These are phyloP conservation scores for Leptarthrus brevirostris DNA, from an alignment of 2,888 invertebrate species.

Conservation along the genomic window DNA sequence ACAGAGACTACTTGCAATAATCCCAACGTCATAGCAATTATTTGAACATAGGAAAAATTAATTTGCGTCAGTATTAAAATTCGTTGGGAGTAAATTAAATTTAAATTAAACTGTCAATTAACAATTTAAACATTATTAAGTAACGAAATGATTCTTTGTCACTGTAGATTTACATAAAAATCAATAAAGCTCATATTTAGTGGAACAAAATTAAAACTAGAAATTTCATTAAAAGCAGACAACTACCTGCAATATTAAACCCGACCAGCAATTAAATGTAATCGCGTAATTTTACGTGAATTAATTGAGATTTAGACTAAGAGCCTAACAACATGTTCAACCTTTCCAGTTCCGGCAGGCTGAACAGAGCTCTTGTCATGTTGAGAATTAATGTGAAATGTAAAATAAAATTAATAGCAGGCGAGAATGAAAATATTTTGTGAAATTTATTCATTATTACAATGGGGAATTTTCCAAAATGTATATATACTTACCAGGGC, in stretches of 20 bases:
- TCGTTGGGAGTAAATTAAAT: too few species aligned
- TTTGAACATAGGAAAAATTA: too few species aligned
- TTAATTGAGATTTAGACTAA: constrained; percentile 41
- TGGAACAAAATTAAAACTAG: background rate
- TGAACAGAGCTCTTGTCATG: constrained; percentile 26
- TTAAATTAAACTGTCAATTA: too few species aligned
- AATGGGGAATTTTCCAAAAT: background rate
- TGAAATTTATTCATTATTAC: constrained; percentile 36
- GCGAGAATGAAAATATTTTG: constrained; percentile 33
- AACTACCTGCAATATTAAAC: background rate
- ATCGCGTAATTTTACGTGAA: constrained; percentile 4
- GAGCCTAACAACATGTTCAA: background rate
- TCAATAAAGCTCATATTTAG: background rate
- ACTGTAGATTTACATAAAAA: background rate
- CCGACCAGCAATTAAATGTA: constrained; percentile 14
- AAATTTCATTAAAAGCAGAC: background rate
- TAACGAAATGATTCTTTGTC: background rate
- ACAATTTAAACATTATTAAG: too few species aligned
- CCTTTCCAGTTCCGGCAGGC: background rate
- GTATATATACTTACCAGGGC: background rate
- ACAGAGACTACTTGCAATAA: too few species aligned
- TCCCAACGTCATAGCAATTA: too few species aligned
- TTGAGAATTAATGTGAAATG: constrained; percentile 36
- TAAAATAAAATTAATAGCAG: constrained; percentile 39
- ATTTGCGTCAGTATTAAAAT: too few species aligned